phyloP scores from a whole-genome alignment of 2,113 vertebrate species.

The Clarias gariepinus region DNA sequence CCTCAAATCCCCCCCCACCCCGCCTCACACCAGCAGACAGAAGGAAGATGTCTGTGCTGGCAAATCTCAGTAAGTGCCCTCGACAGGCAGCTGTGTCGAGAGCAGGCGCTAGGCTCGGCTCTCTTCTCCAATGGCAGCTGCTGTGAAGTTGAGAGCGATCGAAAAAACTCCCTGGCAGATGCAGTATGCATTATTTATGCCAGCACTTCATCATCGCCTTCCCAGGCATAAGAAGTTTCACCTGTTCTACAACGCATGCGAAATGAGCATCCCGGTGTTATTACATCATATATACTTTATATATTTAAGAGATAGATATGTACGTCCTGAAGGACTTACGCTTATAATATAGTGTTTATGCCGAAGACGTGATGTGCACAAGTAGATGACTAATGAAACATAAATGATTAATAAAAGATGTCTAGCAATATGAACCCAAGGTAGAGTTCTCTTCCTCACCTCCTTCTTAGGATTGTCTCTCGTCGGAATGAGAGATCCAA shows the following conservation, averaged over 20 bases:
- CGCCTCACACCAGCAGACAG: conserved; percentile 28
- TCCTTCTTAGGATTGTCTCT: no score
- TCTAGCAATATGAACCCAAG: not conserved
- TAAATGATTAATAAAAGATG: no score
- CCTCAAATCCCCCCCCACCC: not conserved
- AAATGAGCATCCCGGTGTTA: conserved; percentile 1
- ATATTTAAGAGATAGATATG: not conserved
- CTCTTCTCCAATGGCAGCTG: conserved; percentile 33
- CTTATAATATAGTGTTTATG: not conserved
- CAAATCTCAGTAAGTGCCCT: conserved; percentile 36
- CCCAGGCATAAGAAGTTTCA: not conserved
- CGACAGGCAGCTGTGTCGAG: conserved; percentile 44
- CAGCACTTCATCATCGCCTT: conserved; percentile 17
- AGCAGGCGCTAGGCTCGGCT: conserved; percentile 8
- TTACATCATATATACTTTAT: conserved; percentile 16
- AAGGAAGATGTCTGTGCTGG: conserved; percentile 36
- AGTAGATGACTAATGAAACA: not conserved
- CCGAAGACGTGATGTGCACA: not conserved
- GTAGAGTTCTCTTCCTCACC: no score
- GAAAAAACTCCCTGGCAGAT: conserved; percentile 44
- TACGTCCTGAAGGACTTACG: not conserved
- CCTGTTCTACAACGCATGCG: not conserved
- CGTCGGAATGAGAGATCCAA: not conserved
- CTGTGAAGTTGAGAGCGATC: conserved; percentile 47
- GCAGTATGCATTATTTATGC: conserved; percentile 48